A percentile compares a stretch with the other conserved stretches of the same genome.
phyloP scores from a whole-genome alignment of 2,888 invertebrate species.

The Cremastinae sp. region DNA sequence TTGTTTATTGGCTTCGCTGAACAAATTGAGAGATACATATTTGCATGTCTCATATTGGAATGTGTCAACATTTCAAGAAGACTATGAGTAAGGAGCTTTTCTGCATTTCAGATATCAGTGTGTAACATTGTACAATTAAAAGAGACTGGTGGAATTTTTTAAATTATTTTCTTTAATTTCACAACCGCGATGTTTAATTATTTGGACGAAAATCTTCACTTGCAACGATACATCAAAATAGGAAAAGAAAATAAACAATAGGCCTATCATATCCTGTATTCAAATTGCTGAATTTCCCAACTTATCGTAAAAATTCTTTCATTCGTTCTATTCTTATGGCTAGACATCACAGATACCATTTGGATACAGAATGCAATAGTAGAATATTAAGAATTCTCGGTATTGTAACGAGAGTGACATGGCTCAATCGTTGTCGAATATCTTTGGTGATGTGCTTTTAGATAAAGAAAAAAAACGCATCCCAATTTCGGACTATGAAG shows the following conservation, averaged over 20 bases:
- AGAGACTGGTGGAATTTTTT: constrained; percentile 3
- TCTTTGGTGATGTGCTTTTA: constrained; percentile 67
- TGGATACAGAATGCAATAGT: constrained; percentile 69
- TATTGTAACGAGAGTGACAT: constrained; percentile 52
- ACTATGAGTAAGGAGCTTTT: constrained; percentile 37
- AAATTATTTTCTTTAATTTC: constrained; percentile 24
- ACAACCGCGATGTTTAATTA: constrained; percentile 44
- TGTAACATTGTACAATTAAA: constrained; percentile 30
- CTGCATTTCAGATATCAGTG: constrained; percentile 17
- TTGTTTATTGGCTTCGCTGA: constrained; percentile 29
- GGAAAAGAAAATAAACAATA: constrained; percentile 37
- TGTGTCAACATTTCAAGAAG: constrained; percentile 50
- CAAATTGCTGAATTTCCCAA: constrained; percentile 57
- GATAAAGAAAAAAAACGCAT: constrained; percentile 6
- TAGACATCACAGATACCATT: constrained; percentile 67
- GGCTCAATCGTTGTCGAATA: constrained; percentile 62
- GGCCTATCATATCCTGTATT: constrained; percentile 64
- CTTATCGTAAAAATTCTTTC: constrained; percentile 37
- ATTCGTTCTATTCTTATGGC: constrained; percentile 60
- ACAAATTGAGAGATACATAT: constrained; percentile 55
- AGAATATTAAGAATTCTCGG: constrained; percentile 59
- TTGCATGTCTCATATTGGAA: constrained; percentile 44
- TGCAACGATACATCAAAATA: constrained; percentile 25
- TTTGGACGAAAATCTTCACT: constrained; percentile 32
- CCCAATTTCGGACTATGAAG: constrained; percentile 17